These are phyloP conservation scores for Nemapogon koenigi DNA, from an alignment of 2,888 invertebrate species.

Conservation along the genomic window DNA sequence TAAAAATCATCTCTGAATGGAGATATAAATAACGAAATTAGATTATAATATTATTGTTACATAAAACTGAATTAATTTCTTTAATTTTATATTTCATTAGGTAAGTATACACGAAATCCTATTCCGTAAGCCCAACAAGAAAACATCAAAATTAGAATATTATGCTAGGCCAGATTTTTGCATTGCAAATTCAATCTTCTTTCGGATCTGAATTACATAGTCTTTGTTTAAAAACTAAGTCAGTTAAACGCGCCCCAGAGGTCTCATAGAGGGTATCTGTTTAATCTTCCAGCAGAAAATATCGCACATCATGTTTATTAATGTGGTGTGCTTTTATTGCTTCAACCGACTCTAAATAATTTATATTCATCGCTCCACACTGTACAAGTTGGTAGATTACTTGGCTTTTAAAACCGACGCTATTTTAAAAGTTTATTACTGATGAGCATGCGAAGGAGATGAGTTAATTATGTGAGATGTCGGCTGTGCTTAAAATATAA, in stretches of 20 bases:
- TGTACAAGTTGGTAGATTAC: constrained; percentile 15
- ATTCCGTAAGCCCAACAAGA: too few relatives aligned
- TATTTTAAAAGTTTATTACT: constrained; percentile 5
- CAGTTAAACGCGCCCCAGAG: constrained; percentile 47
- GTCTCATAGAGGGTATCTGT: constrained; percentile 41
- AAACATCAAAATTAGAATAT: too few relatives aligned
- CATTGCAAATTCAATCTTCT: too few relatives aligned
- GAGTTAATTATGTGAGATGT: constrained; percentile 2
- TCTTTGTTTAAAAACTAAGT: constrained; percentile 28
- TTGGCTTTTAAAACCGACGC: constrained; percentile 6
- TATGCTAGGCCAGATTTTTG: too few relatives aligned
- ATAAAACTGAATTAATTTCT: too few relatives aligned
- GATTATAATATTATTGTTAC: too few relatives aligned
- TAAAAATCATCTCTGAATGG: too few relatives aligned
- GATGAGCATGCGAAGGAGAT: background rate
- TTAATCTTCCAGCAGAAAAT: constrained; percentile 49
- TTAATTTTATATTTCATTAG: too few relatives aligned
- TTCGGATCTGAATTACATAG: too few relatives aligned
- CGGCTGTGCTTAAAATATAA: too few relatives aligned
- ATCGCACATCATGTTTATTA: constrained; percentile 49
- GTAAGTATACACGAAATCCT: too few relatives aligned
- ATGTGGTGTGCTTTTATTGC: constrained; percentile 41
- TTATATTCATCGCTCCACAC: constrained; percentile 33
- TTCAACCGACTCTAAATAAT: constrained; percentile 29
- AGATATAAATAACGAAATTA: too few relatives aligned